Evolutionary conservation across 2,797 vertebrate species (phyloP).

Genomic region (Loriculus beryllinus): DNA sequence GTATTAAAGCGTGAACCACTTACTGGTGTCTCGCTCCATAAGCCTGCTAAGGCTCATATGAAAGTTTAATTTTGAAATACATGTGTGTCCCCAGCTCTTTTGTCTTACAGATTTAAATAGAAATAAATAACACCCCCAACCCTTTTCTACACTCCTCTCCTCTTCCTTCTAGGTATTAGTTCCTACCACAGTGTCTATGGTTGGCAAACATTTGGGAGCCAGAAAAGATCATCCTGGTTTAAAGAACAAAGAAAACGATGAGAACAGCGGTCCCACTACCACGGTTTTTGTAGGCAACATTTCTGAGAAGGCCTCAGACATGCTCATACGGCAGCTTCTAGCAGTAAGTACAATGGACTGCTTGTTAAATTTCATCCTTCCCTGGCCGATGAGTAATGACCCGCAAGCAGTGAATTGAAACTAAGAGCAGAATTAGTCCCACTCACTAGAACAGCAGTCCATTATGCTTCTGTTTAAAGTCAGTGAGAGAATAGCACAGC

Average conservation of each 20-base stretch:
- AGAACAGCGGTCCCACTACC: constrained; percentile 93
- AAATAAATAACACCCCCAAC: background rate
- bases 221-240: constrained; percentile 84
- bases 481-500: background rate
- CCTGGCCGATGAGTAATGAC: background rate
- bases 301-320: constrained; percentile 97
- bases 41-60: background rate
- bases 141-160: background rate
- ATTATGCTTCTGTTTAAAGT: background rate
- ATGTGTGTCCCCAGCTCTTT: background rate
- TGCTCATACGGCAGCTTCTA: constrained; percentile 96
- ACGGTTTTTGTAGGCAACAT: constrained; percentile 99
- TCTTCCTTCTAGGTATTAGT: constrained; percentile 83
- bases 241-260: constrained; percentile 85
- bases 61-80: background rate
- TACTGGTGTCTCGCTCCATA: background rate
- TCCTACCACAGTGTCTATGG: constrained; percentile 86
- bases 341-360: constrained; percentile 81
- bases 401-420: background rate
- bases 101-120: accelerated
- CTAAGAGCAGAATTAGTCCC: background rate
- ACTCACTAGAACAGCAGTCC: background rate
- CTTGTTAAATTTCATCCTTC: background rate
- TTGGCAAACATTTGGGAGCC: constrained; percentile 89
- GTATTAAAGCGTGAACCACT: background rate